Evolutionary conservation across 1,140 invertebrate species (phyloP).

Genomic region (Pachypsylla venusta): DNA sequence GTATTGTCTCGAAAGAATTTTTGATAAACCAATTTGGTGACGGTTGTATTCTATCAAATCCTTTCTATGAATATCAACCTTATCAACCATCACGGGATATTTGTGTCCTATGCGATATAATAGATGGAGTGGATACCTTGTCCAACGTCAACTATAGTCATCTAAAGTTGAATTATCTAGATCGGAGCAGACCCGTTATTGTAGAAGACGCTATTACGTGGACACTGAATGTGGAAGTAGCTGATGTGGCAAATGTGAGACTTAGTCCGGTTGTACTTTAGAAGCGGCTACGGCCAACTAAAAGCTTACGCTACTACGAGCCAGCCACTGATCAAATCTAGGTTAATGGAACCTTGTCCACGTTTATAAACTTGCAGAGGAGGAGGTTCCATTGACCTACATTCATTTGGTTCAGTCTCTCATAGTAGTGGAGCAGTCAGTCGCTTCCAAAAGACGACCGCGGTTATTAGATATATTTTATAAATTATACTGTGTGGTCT

Average conservation of each 20-base stretch:
- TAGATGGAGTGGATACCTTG: neutral
- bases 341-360: no score
- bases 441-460: no score
- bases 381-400: no score
- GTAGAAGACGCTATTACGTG: neutral
- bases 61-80: neutral
- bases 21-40: neutral
- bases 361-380: no score
- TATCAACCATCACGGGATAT: neutral
- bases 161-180: neutral
- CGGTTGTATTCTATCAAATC: neutral
- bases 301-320: no score
- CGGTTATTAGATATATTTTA: no score
- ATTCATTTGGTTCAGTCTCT: no score
- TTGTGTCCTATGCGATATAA: neutral
- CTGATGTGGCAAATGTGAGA: neutral
- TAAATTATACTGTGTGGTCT: no score
- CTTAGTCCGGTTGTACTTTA: no score
- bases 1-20: neutral
- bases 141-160: neutral
- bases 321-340: no score
- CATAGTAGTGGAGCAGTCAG: no score
- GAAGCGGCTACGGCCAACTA: no score
- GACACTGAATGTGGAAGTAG: neutral
- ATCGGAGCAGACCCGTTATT: constrained; percentile 1